These are phyloP conservation scores for Habrosyne pyritoides DNA, from an alignment of 2,888 invertebrate species.

Conservation along the genomic window DNA sequence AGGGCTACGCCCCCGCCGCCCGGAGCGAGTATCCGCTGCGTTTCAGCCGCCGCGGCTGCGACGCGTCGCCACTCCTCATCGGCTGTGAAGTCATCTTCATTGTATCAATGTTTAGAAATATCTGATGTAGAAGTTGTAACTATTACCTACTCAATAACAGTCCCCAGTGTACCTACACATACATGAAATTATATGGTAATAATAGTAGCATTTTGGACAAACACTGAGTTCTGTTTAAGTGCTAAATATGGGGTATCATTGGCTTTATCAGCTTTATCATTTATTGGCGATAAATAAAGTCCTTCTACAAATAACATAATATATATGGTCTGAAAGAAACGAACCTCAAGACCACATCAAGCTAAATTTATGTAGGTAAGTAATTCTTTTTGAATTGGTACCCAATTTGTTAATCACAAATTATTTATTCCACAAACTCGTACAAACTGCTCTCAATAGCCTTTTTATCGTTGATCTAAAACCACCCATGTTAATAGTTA, in stretches of 20 bases:
- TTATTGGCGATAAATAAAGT: neutral
- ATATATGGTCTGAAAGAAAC: too few relatives aligned
- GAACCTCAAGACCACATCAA: neutral
- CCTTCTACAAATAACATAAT: too few relatives aligned
- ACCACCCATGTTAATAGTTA: conserved; percentile 67
- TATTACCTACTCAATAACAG: neutral
- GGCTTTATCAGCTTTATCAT: too few relatives aligned
- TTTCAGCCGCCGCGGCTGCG: conserved; percentile 91
- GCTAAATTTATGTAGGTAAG: neutral
- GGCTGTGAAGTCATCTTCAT: conserved; percentile 82
- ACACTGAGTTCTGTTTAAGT: too few relatives aligned
- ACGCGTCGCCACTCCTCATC: conserved; percentile 94
- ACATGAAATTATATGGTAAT: too few relatives aligned
- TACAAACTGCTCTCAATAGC: conserved; percentile 20
- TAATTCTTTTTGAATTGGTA: too few relatives aligned
- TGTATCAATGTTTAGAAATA: conserved; percentile 71
- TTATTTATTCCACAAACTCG: neutral
- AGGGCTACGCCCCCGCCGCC: conserved; percentile 82
- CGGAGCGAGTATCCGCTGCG: conserved; percentile 88
- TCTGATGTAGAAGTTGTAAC: conserved; percentile 9
- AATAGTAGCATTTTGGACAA: neutral
- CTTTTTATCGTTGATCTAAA: conserved; percentile 40
- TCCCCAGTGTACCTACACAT: too few relatives aligned
- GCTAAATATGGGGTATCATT: too few relatives aligned
- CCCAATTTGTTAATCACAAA: neutral